phyloP scores from a whole-genome alignment of 2,113 vertebrate genomes.

The Lathamus discolor region DNA sequence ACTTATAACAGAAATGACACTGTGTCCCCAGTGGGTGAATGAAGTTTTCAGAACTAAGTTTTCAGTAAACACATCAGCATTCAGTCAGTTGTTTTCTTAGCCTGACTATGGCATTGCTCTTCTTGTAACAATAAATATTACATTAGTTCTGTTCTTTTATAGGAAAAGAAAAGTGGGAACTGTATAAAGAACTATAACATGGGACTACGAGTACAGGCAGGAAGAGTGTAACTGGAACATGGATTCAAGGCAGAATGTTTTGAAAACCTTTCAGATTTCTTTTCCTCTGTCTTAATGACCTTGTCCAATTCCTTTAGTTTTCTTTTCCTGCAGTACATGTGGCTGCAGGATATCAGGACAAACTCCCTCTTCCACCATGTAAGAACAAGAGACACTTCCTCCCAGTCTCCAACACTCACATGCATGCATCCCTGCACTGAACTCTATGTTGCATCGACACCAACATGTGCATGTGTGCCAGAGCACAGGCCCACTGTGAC shows the following conservation, averaged over 20 bases:
- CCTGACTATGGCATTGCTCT: neutral
- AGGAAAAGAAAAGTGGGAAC: neutral
- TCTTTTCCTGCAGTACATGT: neutral
- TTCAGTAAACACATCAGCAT: neutral
- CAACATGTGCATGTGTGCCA: rapidly evolving
- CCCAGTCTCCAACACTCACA: neutral
- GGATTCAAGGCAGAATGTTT: neutral
- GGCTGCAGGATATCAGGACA: neutral
- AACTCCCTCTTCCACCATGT: neutral
- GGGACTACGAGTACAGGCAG: neutral
- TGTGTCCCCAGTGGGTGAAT: neutral
- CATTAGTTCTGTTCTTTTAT: neutral
- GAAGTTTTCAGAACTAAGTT: slow-evolving; percentile 5
- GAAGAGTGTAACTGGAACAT: neutral
- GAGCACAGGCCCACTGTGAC: neutral
- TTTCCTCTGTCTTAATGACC: neutral
- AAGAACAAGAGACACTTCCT: neutral
- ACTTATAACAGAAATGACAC: neutral
- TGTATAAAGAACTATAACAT: neutral
- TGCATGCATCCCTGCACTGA: neutral
- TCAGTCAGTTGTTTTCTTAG: neutral
- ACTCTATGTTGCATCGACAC: rapidly evolving
- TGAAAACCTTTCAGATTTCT: neutral
- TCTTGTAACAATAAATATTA: neutral
- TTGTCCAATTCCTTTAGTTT: neutral